Evolutionary conservation across 2,113 vertebrate genomes (phyloP), one percentile per base, ranked within the genome.

Genomic region (Nicator chloris): DNA sequence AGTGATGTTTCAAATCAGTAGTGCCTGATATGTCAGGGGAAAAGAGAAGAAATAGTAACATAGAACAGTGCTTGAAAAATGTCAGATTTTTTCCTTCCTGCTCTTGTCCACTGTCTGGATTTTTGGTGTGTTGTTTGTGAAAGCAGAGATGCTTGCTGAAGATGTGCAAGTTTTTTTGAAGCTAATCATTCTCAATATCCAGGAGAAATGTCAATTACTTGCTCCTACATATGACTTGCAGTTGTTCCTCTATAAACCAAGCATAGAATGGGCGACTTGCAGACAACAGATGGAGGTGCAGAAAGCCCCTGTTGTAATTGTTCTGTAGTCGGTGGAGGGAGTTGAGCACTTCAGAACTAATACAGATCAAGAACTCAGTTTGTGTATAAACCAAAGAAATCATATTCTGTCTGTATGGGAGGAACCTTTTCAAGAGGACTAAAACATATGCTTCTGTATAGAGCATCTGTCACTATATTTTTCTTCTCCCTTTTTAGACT

Each of bases 401-500:
- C 16, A 20, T 86, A 42, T 54, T 80, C 63, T 81, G 20, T 69
- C 65, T 93, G 26, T 28, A 60, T 84, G 28, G 61, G 47, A 68
- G 82, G 88, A 92, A 49, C 17, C 30, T 93, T 91, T 87, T 65
- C 61, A 68, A 87, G 77, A 87, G 37, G 17, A 39, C 22, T 68
- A 72, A 85, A 95, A 69, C 81, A 72, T 92, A 95, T 84, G 84
- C 23, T 95, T 92, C 70, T 76, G 39, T 82, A 57, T 22, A 69
- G 44, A 92, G 77, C 86, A 95, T 92, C 86, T 95, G 77, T 84
- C 69, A 78, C 71, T 84, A 1, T 57, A 50, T 88, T 93, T 90
- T 86, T 73, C 24, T 86, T 73, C 24, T 90, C 44, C 57, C 33
- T 45, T 63, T 82, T 86, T 93, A 61, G 47, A 47, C 37, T 72